Conservation (phyloP, 2,888 invertebrate species). For the Sthenelais limicola region DNA sequence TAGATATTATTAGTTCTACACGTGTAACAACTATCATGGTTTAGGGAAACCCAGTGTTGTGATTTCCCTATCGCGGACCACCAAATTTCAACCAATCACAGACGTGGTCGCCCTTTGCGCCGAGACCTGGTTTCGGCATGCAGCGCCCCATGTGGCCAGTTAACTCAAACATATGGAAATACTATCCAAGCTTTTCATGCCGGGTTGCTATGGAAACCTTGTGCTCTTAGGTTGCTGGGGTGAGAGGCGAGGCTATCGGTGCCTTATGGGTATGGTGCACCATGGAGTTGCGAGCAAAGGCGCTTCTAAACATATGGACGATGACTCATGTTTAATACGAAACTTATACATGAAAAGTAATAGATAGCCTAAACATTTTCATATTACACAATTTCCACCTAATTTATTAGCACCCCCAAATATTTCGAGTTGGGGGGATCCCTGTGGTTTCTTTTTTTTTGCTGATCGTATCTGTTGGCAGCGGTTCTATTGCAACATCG, state of each 20-base stretch:
- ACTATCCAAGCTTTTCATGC: neutral
- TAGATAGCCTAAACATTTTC: neutral
- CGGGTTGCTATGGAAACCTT: constrained; percentile 35
- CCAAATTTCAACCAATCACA: neutral
- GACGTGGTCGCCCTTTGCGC: neutral
- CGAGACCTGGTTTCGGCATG: neutral
- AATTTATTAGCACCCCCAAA: too few relatives aligned
- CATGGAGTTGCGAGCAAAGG: neutral
- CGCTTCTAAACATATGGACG: neutral
- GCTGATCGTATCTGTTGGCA: too few relatives aligned
- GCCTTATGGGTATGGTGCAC: constrained; percentile 26
- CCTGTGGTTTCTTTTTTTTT: too few relatives aligned
- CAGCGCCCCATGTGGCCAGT: constrained; percentile 34
- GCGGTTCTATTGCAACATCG: too few relatives aligned
- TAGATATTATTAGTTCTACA: too few relatives aligned
- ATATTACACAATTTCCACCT: neutral
- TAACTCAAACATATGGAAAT: constrained; percentile 34
- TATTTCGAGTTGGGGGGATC: too few relatives aligned
- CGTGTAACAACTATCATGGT: too few relatives aligned
- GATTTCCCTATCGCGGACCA: neutral
- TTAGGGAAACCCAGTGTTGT: too few relatives aligned
- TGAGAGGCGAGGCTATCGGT: constrained; percentile 27
- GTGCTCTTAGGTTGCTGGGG: constrained; percentile 32
- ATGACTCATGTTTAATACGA: neutral
- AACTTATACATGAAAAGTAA: neutral